Evolutionary conservation across 2,797 vertebrate genomes (phyloP), one percentile per base, ranked within the genome.

Genomic region (Leucoraja ocellata): DNA sequence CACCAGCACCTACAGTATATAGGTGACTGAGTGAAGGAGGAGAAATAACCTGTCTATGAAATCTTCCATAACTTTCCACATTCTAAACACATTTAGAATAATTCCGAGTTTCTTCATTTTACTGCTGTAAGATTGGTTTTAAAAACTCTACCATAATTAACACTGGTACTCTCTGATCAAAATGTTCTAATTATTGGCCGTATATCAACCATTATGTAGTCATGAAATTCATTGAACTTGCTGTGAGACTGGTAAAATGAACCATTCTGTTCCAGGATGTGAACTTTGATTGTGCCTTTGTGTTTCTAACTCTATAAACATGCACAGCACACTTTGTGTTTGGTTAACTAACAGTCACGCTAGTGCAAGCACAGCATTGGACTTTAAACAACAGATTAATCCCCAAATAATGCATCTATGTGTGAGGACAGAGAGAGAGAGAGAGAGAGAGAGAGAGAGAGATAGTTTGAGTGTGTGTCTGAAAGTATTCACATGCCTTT

Each of bases 251-350:
- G 28, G 1, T 63, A 1, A 63, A 63, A 61, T n/a, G 58, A 63
- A 63, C 14, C 83, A 65, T 63, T 86, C 58, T 86, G 83, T 86
- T 86, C 58, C 83, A 86, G 83, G 83, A 86, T 86, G 58, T 32
- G 58, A 6, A 84, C 46, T 28, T 61, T 84, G 25, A 84, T 61
- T 61, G 0, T 61, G 23, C 10, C 54, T n/a, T 23, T 1, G 23
- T 32, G 11, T 86, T 65, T 65, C 83, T 16, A 61, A 25, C 54
- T 84, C 81, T 28, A n/a, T 14, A 4, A 13, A 14, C 83, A 84
- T 10, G n/a, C 1, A 14, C 2, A n/a, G 3, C 28, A 25, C 23
- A 84, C 25, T 14, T 86, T 63, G 58, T 86, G 25, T 86, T 63
- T 86, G 28, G 25, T 63, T 63, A 86, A 86, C 63, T 86, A 86